Evolutionary conservation across 2,797 vertebrate species (phyloP).

Genomic region (Cryptoprocta ferox): DNA sequence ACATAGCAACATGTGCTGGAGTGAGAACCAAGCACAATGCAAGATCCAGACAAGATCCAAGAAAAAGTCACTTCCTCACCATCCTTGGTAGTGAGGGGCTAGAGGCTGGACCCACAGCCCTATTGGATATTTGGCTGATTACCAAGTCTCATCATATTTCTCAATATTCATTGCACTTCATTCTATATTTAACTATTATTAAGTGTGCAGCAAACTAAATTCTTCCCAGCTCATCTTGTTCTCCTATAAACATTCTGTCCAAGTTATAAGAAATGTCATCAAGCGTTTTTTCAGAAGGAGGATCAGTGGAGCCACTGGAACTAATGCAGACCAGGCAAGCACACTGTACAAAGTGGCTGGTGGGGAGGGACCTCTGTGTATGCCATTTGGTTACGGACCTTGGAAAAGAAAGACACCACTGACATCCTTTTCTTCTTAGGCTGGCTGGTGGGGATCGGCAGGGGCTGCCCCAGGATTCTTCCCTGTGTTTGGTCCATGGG

Average conservation of each 20-base stretch:
- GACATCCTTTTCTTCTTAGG: slow-evolving; percentile 59
- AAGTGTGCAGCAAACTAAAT: slow-evolving; percentile 18
- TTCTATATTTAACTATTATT: neutral
- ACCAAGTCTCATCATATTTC: neutral
- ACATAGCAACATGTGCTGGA: neutral
- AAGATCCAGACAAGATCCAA: neutral
- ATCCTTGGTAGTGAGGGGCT: neutral
- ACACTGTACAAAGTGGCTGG: neutral
- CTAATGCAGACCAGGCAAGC: neutral
- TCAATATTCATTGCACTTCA: neutral
- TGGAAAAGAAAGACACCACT: slow-evolving; percentile 63
- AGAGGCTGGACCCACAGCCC: fast-evolving
- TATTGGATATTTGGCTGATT: neutral
- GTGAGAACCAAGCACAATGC: neutral
- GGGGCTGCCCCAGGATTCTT: neutral
- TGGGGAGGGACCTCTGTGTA: neutral
- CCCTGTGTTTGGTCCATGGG: slow-evolving; percentile 58
- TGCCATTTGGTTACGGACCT: slow-evolving; percentile 59
- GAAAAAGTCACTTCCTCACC: neutral
- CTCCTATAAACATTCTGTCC: neutral
- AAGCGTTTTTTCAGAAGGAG: neutral
- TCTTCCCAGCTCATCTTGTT: neutral
- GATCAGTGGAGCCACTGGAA: neutral
- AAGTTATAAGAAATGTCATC: neutral
- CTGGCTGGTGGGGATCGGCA: neutral